These are phyloP conservation scores for Harpagifer antarcticus DNA, from an alignment of 2,797 vertebrate species.

Conservation along the genomic window DNA sequence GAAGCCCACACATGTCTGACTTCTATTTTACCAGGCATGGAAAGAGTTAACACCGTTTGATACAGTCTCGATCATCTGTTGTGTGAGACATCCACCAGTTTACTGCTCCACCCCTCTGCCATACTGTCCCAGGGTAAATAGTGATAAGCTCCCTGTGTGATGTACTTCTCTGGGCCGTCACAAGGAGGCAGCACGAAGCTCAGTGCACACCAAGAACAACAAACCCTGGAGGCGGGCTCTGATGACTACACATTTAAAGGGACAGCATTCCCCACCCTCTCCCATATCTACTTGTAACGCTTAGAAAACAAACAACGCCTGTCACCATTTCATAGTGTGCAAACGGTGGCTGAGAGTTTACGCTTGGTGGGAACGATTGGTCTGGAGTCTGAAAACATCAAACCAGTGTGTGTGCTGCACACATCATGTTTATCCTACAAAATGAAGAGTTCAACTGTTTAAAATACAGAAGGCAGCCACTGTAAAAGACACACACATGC, in stretches of 20 bases:
- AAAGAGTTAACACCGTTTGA: neutral
- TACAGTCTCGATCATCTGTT: constrained; percentile 44
- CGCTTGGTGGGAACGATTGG: constrained; percentile 35
- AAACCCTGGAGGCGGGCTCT: constrained; percentile 72
- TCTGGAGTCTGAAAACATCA: constrained; percentile 18
- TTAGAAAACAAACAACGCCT: constrained; percentile 72
- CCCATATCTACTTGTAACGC: constrained; percentile 54
- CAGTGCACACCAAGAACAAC: constrained; percentile 75
- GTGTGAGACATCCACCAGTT: constrained; percentile 33
- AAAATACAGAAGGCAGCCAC: neutral
- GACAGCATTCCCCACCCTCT: constrained; percentile 63
- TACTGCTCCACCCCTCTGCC: constrained; percentile 56
- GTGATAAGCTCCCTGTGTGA: constrained; percentile 34
- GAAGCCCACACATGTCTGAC: neutral
- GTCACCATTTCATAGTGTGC: constrained; percentile 50
- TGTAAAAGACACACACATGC: neutral
- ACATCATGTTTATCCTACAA: neutral
- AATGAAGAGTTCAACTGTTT: constrained; percentile 18
- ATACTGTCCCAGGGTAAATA: constrained; percentile 56
- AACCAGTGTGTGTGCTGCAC: constrained; percentile 24
- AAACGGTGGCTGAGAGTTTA: constrained; percentile 27
- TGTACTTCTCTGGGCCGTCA: constrained; percentile 57
- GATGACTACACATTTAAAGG: constrained; percentile 77
- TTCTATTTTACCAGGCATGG: constrained; percentile 15
- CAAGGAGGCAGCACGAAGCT: constrained; percentile 76